Evolutionary conservation across 2,113 vertebrate genomes (phyloP), one percentile per base, ranked within the genome.

Genomic region (Etheostoma cragini): DNA sequence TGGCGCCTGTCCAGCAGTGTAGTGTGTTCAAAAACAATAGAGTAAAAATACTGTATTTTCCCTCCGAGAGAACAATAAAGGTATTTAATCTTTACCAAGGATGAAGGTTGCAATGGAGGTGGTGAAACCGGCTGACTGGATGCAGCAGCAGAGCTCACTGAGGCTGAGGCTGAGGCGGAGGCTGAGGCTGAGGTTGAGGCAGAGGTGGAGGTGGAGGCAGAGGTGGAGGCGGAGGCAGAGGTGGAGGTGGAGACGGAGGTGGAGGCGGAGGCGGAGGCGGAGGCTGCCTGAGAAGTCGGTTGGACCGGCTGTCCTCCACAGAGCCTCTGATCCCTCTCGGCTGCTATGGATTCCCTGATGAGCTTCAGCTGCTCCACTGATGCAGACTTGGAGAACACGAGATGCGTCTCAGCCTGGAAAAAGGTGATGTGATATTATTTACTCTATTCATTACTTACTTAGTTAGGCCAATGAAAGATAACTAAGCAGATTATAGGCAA

Each of bases 361-460:
- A 93, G 94, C 85, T 93, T 95, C 45, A 99, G 90, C 64, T 96
- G 96, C 2, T 98, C 95, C 82, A 98, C 95, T 0, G 97, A 97
- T n/a, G 97, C 96, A 60, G 97, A 96, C 84, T 95, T 96, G 16
- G 97, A 97, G 80, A 99, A 98, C 65, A 99, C 94, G 79, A 99
- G 94, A 90, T 99, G 97, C 4, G 98, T 99, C 90, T 99, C 97
- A 83, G 96, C 97, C 98, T 99, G 66, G 91, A 91, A 78, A 77
- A 3, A 56, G 13, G 38, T 13, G 5, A 46, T 5, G 19, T 58
- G 4, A 19, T 21, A 45, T 26, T n/a, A 42, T 62, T 63, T 45
- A 56, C 21, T 12, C 30, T 11, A 42, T 42, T 11, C 2, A 42
- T 3, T 42, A 68, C 21, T 42, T 42, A 42, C 10, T 42, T 42